Evolutionary conservation across 1,140 invertebrate species (phyloP).

Genomic region (Oryctes rhinoceros): DNA sequence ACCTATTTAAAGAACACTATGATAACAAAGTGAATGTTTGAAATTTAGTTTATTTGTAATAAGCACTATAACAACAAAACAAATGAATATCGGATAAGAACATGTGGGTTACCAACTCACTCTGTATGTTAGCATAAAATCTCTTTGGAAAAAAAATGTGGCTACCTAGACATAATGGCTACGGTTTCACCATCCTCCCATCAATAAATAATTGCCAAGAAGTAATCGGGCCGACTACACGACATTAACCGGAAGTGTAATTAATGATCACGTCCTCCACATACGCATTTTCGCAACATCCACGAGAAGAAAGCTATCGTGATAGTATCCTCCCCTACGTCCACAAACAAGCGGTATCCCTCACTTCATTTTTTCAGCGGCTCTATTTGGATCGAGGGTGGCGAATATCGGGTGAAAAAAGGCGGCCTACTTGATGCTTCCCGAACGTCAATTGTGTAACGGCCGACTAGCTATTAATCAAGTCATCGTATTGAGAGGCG

Average conservation of each 20-base stretch:
- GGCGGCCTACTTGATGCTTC: constrained; percentile 23
- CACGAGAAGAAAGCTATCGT: background rate
- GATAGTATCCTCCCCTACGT: background rate
- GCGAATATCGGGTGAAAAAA: background rate
- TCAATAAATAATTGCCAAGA: background rate
- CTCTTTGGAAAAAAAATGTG: too few relatives aligned
- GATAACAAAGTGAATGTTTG: too few relatives aligned
- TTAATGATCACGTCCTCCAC: background rate
- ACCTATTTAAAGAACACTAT: too few relatives aligned
- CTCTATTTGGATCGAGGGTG: constrained; percentile 18
- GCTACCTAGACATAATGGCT: too few relatives aligned
- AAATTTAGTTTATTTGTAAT: too few relatives aligned
- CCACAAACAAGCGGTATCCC: background rate
- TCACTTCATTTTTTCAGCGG: constrained; percentile 26
- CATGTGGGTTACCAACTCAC: too few relatives aligned
- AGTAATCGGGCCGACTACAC: background rate
- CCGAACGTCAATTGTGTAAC: constrained; percentile 17
- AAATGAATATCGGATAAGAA: too few relatives aligned
- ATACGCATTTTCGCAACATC: background rate
- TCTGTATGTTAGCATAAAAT: too few relatives aligned
- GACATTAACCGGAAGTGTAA: constrained; percentile 18
- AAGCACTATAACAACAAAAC: too few relatives aligned
- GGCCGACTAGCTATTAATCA: constrained; percentile 31
- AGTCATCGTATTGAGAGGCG: constrained; percentile 26
- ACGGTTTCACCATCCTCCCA: too few relatives aligned